phyloP scores from a whole-genome alignment of 2,888 invertebrate species.

The Ormyrus nitidulus region DNA sequence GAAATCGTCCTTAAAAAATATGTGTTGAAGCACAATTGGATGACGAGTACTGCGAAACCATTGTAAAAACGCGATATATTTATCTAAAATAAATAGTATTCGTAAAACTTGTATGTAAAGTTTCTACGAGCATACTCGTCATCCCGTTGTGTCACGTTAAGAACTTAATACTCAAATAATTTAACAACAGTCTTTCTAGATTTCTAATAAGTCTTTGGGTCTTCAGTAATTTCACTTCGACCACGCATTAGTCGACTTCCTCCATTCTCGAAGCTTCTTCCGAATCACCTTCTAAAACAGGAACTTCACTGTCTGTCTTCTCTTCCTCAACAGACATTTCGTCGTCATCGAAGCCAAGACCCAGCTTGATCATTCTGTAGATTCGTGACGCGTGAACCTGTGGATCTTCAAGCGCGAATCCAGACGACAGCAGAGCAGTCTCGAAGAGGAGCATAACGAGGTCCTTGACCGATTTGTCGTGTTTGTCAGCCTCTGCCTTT shows the following conservation, averaged over 20 bases:
- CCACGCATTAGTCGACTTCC: conserved; percentile 93
- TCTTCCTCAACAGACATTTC: conserved; percentile 85
- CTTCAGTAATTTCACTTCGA: conserved; percentile 16
- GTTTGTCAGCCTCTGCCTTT: conserved; percentile 97
- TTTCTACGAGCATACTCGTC: conserved; percentile 42
- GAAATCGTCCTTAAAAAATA: conserved; percentile 27
- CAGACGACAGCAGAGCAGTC: conserved; percentile 96
- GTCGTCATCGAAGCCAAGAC: conserved; percentile 98
- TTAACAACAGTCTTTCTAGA: conserved; percentile 56
- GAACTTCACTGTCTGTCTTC: conserved; percentile 84
- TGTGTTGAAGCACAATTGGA: conserved; percentile 42
- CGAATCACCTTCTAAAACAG: conserved; percentile 90
- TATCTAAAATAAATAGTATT: conserved; percentile 51
- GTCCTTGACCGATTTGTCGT: conserved; percentile 99
- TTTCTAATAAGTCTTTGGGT: conserved; percentile 53
- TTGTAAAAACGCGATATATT: conserved; percentile 28
- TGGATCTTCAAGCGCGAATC: conserved; percentile 97
- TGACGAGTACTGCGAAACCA: conserved; percentile 32
- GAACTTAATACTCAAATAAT: conserved; percentile 51
- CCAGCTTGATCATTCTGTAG: conserved; percentile 99
- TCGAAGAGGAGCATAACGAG: conserved; percentile 96
- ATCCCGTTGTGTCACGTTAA: conserved; percentile 34
- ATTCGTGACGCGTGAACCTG: conserved; percentile 96
- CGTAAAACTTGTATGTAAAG: conserved; percentile 34
- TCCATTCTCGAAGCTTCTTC: conserved; percentile 99